These are phyloP conservation scores for Channallabes apus DNA, from an alignment of 2,797 vertebrate genomes.

Conservation along the genomic window DNA sequence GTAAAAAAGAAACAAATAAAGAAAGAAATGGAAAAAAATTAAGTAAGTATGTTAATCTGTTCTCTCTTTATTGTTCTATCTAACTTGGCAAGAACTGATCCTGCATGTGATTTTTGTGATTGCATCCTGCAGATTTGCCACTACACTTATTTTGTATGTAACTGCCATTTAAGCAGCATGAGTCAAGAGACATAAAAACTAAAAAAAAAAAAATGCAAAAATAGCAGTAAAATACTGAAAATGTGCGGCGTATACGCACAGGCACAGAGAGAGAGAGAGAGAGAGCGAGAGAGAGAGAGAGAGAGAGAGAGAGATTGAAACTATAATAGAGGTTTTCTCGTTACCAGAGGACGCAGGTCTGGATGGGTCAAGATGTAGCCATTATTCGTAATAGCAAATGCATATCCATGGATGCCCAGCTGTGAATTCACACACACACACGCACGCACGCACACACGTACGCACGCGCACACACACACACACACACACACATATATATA, in stretches of 20 bases:
- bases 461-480: too few relatives aligned
- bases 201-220: background rate
- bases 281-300: background rate
- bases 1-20: too few relatives aligned
- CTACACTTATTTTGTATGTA: background rate
- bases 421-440: constrained; percentile 60
- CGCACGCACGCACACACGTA: constrained; percentile 52
- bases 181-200: background rate
- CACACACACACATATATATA: constrained; percentile 34
- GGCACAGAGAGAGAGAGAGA: background rate
- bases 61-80: background rate
- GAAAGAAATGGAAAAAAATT: background rate
- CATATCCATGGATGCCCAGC: constrained; percentile 97
- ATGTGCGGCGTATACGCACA: background rate
- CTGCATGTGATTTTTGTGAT: background rate
- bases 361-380: constrained; percentile 98
- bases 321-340: background rate
- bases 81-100: background rate
- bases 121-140: background rate
- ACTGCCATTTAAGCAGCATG: constrained; percentile 1
- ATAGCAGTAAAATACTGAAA: background rate
- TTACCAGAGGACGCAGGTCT: constrained; percentile 95
- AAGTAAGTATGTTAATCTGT: background rate
- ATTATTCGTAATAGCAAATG: constrained; percentile 99
- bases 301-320: background rate